Conservation (phyloP, 2,888 invertebrate genomes). For the Drosophila borealis region DNA sequence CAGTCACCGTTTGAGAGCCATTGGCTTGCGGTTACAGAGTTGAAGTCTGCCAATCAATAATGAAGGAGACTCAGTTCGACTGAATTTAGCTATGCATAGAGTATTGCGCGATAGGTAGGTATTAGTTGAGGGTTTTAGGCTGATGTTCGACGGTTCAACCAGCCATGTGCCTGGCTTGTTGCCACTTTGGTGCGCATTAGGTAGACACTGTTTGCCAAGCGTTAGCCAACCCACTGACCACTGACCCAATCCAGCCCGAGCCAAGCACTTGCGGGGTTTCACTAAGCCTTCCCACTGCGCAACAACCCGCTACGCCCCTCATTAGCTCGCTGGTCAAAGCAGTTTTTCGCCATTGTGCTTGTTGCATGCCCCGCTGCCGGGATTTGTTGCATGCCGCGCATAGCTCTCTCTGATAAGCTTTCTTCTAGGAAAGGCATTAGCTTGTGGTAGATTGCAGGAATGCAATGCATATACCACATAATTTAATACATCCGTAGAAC, state of each 20-base stretch:
- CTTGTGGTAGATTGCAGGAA: neutral
- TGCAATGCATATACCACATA: neutral
- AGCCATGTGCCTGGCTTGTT: neutral
- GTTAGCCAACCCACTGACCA: constrained; percentile 7
- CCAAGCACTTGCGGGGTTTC: constrained; percentile 42
- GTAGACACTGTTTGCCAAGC: neutral
- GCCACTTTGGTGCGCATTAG: neutral
- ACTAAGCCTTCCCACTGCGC: neutral
- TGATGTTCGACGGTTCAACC: constrained; percentile 6
- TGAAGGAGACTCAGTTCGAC: no score
- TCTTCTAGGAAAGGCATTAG: constrained; percentile 9
- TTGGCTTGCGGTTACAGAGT: no score
- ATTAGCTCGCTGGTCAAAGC: no score
- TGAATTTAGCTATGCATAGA: no score
- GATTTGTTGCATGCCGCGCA: constrained; percentile 32
- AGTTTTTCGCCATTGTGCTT: constrained; percentile 1
- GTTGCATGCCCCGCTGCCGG: constrained; percentile 11
- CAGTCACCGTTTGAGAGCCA: no score
- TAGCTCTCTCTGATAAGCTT: neutral
- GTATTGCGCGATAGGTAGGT: no score
- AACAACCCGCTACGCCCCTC: neutral
- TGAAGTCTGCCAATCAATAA: no score
- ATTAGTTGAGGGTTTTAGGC: neutral
- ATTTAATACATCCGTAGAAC: no score
- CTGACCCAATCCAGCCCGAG: constrained; percentile 32